These are phyloP conservation scores for Morphnarchus princeps DNA, from an alignment of 2,113 vertebrate genomes.

Conservation along the genomic window DNA sequence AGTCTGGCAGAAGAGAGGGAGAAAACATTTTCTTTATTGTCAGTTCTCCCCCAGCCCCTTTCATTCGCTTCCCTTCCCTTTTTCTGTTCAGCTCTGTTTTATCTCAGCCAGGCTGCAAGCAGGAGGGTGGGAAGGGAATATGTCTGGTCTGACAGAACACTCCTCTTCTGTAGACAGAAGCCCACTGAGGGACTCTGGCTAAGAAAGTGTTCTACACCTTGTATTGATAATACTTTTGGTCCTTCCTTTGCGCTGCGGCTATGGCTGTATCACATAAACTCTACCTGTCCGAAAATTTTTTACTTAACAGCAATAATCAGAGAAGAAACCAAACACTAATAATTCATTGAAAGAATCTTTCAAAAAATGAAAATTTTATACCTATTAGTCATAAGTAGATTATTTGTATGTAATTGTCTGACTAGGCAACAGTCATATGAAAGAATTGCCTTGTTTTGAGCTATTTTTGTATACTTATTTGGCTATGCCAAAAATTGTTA, in stretches of 20 bases:
- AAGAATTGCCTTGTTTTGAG: not conserved
- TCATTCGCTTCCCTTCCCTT: not conserved
- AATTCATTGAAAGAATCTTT: not conserved
- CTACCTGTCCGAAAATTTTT: not conserved
- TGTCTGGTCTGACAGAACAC: not conserved
- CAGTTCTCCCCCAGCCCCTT: not conserved
- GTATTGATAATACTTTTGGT: not conserved
- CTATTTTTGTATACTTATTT: not conserved
- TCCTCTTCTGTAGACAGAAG: not conserved
- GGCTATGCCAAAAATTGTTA: not conserved
- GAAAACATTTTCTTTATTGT: not conserved
- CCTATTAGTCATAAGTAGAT: not conserved
- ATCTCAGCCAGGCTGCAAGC: not conserved
- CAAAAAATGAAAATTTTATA: not conserved
- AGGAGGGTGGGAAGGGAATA: not conserved
- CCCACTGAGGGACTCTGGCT: not conserved
- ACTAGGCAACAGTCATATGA: not conserved
- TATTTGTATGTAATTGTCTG: not conserved
- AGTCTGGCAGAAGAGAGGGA: not conserved
- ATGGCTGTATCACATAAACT: not conserved
- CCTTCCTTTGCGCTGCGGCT: not conserved
- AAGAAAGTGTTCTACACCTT: not conserved
- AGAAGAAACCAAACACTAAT: not conserved
- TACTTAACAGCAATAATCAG: not conserved
- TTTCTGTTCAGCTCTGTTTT: not conserved